A percentile compares a stretch with the other conserved stretches of the same genome.
phyloP scores from a whole-genome alignment of 37 sponge, comb jelly and placozoan genomes.

The Tethya wilhelma region DNA sequence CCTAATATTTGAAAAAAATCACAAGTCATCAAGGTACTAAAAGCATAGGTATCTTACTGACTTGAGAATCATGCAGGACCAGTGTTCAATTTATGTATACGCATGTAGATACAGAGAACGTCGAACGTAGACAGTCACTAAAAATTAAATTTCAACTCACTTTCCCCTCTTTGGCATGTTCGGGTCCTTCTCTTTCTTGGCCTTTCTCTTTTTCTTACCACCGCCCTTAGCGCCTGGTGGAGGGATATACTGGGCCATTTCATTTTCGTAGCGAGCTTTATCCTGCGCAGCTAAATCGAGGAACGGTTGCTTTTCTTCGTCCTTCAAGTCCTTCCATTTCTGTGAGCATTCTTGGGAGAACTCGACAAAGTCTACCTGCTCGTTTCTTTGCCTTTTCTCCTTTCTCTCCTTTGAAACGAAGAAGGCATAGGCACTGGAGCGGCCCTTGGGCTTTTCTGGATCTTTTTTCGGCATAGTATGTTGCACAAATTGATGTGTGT shows the following conservation, averaged over 20 bases:
- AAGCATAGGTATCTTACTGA: too few species aligned
- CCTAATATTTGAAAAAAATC: too few species aligned
- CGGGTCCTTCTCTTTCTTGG: slow-evolving; percentile 80
- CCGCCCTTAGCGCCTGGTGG: too few species aligned
- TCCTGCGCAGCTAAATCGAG: slow-evolving; percentile 45
- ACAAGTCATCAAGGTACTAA: too few species aligned
- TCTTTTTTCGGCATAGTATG: slow-evolving; percentile 73
- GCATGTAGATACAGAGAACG: too few species aligned
- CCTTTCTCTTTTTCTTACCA: slow-evolving; percentile 5
- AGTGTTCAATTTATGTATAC: too few species aligned
- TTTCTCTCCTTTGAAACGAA: slow-evolving; percentile 61
- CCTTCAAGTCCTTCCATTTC: slow-evolving; percentile 55
- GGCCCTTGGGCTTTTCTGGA: slow-evolving; percentile 83
- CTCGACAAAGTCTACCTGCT: slow-evolving; percentile 39
- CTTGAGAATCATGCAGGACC: too few species aligned
- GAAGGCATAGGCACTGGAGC: slow-evolving; percentile 84
- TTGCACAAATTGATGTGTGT: too few species aligned
- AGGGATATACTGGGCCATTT: slow-evolving; percentile 75
- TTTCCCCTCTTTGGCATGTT: slow-evolving; percentile 82
- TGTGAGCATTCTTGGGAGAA: slow-evolving; percentile 78
- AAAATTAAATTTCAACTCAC: too few species aligned
- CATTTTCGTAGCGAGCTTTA: slow-evolving; percentile 58
- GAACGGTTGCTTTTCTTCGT: slow-evolving; percentile 57
- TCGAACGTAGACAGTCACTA: too few species aligned
- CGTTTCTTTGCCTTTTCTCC: slow-evolving; percentile 33